phyloP scores from a whole-genome alignment of 2,888 invertebrate genomes.

The Acronicta alni region DNA sequence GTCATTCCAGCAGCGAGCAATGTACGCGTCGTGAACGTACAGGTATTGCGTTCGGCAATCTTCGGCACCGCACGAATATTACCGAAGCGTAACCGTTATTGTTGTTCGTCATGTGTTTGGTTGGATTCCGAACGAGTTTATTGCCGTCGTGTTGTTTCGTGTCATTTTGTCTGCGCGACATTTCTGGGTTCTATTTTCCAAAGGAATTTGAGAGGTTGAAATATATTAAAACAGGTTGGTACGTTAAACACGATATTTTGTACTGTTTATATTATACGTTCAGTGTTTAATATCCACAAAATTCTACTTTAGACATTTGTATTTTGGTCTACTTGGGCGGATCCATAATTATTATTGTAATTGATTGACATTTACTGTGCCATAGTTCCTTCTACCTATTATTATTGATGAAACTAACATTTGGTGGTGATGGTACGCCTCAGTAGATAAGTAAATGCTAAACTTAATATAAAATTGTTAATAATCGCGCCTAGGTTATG shows the following conservation, averaged over 20 bases:
- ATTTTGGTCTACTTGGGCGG: slow-evolving; percentile 23
- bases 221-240: slow-evolving; percentile 32
- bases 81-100: slow-evolving; percentile 57
- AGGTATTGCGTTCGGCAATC: slow-evolving; percentile 73
- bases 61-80: slow-evolving; percentile 61
- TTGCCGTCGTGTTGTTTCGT: slow-evolving; percentile 27
- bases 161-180: slow-evolving; percentile 27
- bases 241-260: neutral
- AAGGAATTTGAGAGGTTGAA: slow-evolving; percentile 14
- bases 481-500: slow-evolving; percentile 18
- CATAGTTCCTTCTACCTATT: slow-evolving; percentile 6
- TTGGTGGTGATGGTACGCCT: slow-evolving; percentile 3
- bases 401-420: slow-evolving; percentile 3
- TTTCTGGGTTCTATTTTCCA: slow-evolving; percentile 21
- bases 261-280: neutral
- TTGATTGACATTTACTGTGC: slow-evolving; percentile 29
- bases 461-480: slow-evolving; percentile 7
- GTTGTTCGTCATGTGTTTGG: slow-evolving; percentile 45
- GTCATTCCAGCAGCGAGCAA: slow-evolving; percentile 92
- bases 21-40: slow-evolving; percentile 78
- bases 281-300: neutral
- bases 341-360: slow-evolving; percentile 11
- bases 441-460: slow-evolving; percentile 4
- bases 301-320: neutral
- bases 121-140: slow-evolving; percentile 41